These are phyloP conservation scores for Nautilus pompilius DNA, from an alignment of 1,140 invertebrate species.

Conservation along the genomic window DNA sequence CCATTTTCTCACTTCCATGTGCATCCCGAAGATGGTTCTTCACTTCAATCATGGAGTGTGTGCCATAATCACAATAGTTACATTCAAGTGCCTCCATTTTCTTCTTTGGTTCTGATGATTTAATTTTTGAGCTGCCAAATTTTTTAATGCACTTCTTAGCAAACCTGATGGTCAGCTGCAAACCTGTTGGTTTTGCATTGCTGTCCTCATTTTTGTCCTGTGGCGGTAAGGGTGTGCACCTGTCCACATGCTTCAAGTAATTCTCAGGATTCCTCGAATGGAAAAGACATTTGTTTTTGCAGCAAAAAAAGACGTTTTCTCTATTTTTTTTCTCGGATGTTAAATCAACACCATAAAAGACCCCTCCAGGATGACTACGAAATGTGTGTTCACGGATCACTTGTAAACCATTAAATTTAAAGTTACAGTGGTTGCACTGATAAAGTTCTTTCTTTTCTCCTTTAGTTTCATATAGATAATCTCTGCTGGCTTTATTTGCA, in stretches of 20 bases:
- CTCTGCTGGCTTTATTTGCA: no score
- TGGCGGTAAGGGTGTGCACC: slow-evolving; percentile 26
- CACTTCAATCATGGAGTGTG: neutral
- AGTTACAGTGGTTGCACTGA: slow-evolving; percentile 42
- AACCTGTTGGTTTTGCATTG: neutral
- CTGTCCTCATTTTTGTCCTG: neutral
- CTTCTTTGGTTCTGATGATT: neutral
- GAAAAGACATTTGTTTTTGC: slow-evolving; percentile 37
- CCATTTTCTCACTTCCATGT: neutral
- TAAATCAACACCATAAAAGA: slow-evolving; percentile 34
- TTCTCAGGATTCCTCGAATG: slow-evolving; percentile 26
- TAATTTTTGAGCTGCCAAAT: neutral
- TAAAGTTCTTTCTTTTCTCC: slow-evolving; percentile 16
- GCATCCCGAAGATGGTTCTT: neutral
- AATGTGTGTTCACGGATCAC: slow-evolving; percentile 23
- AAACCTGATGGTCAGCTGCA: neutral
- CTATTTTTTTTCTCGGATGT: slow-evolving; percentile 29
- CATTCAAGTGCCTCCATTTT: neutral
- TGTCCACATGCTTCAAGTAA: slow-evolving; percentile 32
- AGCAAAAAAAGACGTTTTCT: slow-evolving; percentile 37
- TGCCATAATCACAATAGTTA: neutral
- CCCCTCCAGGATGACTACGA: slow-evolving; percentile 28
- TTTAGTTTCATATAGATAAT: no score
- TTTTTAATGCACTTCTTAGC: neutral
- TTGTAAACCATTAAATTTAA: slow-evolving; percentile 17